Percentiles rank a stretch among this genome's conserved stretches.
These are phyloP conservation scores for Mythimna lalbum DNA, from an alignment of 2,888 invertebrate genomes.

Conservation along the genomic window DNA sequence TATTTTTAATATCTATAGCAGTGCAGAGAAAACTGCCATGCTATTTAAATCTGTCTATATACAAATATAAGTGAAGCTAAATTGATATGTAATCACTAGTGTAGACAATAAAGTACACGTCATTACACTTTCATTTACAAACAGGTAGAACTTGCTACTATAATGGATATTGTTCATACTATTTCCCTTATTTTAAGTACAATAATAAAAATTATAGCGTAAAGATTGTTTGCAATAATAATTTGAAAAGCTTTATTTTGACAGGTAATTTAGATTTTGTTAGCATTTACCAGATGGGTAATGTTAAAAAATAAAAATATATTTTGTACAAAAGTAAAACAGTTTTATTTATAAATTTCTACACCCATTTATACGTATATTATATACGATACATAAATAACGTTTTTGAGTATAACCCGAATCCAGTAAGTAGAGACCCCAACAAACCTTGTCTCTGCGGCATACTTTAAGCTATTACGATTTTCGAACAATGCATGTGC, in stretches of 20 bases:
- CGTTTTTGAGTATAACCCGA: too few species aligned
- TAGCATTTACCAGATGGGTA: conserved; percentile 61
- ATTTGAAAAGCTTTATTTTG: conserved; percentile 55
- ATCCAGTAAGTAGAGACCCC: too few species aligned
- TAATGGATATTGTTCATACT: conserved; percentile 37
- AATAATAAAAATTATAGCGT: conserved; percentile 42
- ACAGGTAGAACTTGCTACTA: neutral
- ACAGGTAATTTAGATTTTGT: conserved; percentile 61
- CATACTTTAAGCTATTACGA: too few species aligned
- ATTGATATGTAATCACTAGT: neutral
- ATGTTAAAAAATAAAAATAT: conserved; percentile 71
- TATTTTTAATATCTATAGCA: neutral
- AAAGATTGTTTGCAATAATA: conserved; percentile 58
- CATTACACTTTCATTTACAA: neutral
- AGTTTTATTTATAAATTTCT: conserved; percentile 36
- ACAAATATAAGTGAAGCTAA: neutral
- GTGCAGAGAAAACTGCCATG: too few species aligned
- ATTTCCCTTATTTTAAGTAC: conserved; percentile 37
- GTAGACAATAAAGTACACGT: neutral
- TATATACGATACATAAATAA: too few species aligned
- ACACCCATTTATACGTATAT: neutral
- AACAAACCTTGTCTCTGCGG: too few species aligned
- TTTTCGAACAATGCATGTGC: too few species aligned
- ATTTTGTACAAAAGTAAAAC: conserved; percentile 63
- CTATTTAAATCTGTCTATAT: neutral